Evolutionary conservation across 1,140 invertebrate genomes (phyloP).

Genomic region (Platorchestia sp.): DNA sequence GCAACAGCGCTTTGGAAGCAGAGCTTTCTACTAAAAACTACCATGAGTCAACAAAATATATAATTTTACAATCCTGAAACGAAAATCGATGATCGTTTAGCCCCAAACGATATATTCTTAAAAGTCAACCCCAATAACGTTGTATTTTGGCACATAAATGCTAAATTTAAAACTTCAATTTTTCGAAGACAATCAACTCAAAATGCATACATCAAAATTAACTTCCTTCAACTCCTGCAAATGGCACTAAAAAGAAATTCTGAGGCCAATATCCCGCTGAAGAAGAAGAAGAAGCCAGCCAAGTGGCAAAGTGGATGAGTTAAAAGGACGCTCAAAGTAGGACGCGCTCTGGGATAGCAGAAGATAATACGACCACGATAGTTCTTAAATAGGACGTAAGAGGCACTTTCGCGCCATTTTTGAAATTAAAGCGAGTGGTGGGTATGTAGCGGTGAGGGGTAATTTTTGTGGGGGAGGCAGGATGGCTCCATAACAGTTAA

Average conservation of each 20-base stretch:
- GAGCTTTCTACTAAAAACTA: too few species aligned
- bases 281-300: background rate
- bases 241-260: background rate
- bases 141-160: too few species aligned
- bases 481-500: slow-evolving; percentile 53
- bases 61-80: too few species aligned
- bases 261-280: background rate
- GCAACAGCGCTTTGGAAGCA: too few species aligned
- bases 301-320: background rate
- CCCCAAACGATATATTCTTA: too few species aligned
- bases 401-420: slow-evolving; percentile 10
- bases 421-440: slow-evolving; percentile 47
- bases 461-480: slow-evolving; percentile 37
- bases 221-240: background rate
- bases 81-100: too few species aligned
- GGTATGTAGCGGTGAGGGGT: slow-evolving; percentile 46
- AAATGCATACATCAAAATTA: background rate
- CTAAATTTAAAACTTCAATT: too few species aligned
- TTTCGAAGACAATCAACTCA: too few species aligned
- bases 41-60: too few species aligned
- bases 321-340: background rate
- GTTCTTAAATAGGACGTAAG: slow-evolving; percentile 47
- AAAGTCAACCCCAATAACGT: too few species aligned
- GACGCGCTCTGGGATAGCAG: background rate
- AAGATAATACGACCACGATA: background rate